Base-by-base conservation (phyloP, 1,140 invertebrate genomes). In the Ladona fulva region DNA sequence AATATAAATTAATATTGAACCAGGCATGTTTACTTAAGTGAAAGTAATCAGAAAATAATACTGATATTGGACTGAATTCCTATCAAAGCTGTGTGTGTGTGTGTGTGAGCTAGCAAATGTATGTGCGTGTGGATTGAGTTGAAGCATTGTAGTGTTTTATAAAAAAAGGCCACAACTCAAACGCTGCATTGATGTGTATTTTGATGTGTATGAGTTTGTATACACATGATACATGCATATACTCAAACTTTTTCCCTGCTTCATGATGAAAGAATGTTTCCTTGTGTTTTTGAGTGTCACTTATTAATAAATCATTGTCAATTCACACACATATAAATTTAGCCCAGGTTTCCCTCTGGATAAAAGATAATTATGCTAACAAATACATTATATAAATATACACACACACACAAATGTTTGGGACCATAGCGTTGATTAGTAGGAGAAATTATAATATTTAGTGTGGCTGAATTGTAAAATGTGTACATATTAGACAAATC, bases 61-160 rank as follows among this genome's bases (percentile, higher is more conserved):
- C n/a, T 66, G 52, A 66, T 66, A 22, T 66, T 66, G n/a, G 52
- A 66, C 52, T 66, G 52, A 66, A 66, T 66, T 66, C 52, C 52
- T 66, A 19, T 66, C n/a, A 16, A 66, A 22, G 8, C 1, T 37
- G 29, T 37, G 29, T 37, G 29, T 37, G 29, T 37, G 29, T 37
- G 29, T 37, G 8, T 37, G 29, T 37, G 29, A 37, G 29, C 29
- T 8, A 37, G 1, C 1, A 37, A 8, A 37, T 37, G 1, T 37
- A 37, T 37, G 29, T 37, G 29, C 29, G 29, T 37, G 29, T 37
- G 29, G 29, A 37, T 37, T 37, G 29, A 37, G 29, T 37, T 37
- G 29, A 37, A 37, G 29, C 29, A 37, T 37, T 37, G 8, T 37
- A 37, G 29, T 37, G 29, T 37, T 37, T 37, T 37, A n/a, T 37